Evolutionary conservation across 2,797 vertebrate species (phyloP).

Genomic region (Pyrocephalus nanus): DNA sequence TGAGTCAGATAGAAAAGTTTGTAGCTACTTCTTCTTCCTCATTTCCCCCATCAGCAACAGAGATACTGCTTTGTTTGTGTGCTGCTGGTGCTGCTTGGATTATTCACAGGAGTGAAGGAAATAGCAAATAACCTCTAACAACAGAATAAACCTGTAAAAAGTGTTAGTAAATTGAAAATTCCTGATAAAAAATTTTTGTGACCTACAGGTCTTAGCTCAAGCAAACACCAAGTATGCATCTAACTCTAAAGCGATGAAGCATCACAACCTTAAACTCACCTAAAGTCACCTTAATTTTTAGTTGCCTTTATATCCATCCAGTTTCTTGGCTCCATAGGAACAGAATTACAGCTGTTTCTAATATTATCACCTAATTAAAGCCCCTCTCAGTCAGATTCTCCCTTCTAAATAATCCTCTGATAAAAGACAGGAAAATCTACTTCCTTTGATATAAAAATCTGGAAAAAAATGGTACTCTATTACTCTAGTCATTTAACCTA

Average conservation of each 20-base stretch:
- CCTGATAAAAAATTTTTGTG: not conserved
- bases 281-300: not conserved
- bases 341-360: not conserved
- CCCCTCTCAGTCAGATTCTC: not conserved
- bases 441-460: not conserved
- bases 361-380: not conserved
- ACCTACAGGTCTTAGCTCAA: not conserved
- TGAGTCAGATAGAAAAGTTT: not conserved
- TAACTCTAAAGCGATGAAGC: not conserved
- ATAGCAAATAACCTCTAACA: not conserved
- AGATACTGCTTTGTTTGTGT: not conserved
- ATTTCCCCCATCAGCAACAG: not conserved
- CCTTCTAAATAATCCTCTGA: not conserved
- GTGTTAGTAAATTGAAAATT: not conserved
- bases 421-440: not conserved
- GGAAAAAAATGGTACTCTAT: too few relatives aligned
- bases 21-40: not conserved
- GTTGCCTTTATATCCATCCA: not conserved
- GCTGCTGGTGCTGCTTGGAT: not conserved
- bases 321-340: not conserved
- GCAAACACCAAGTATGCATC: not conserved
- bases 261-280: not conserved
- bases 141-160: constrained; percentile 1
- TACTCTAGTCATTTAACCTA: not conserved
- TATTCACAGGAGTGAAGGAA: constrained; percentile 25